Evolutionary conservation across 2,113 vertebrate genomes (phyloP), one percentile per base, ranked within the genome.

Genomic region (Arvicanthis niloticus): DNA sequence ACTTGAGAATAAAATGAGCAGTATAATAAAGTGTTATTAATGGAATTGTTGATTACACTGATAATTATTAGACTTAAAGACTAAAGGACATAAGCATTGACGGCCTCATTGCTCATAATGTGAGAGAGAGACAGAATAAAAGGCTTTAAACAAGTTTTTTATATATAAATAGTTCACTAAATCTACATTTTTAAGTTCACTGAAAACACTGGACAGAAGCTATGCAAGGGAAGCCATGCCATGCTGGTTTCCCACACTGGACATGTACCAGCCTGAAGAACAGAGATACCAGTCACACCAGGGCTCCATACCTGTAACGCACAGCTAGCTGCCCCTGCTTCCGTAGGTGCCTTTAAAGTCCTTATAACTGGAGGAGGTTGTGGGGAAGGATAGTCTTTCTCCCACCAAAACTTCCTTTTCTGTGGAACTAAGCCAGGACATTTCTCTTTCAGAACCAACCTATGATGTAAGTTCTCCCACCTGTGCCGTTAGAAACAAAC

Each of bases 271-370:
- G 24, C 42, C 19, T 65, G 12, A 75, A 10, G 42, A 45, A 22
- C 16, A 24, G 76, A 73, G 34, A 45, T 3, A 0, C 2, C 37
- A 7, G 45, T 10, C 53, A 11, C 51, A 11, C 6, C 10, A 4
- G 65, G 40, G 15, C 11, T 67, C 60, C 13, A 2, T 2, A 3
- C 2, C 1, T 53, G 34, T 26, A 22, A 12, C 73, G 40, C 19
- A 42, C 7, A 45, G 34, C 10, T 7, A 12, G 29, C 22, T 4
- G 40, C 0, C 42, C 8, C 0, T 0, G 0, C 24, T 11, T 82
- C 4, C 80, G 60, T 37, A 12, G 80, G 78, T 24, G 11, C 42
- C 81, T 72, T 45, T n/a, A 58, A 53, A 67, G 37, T 3, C 6
- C 21, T 73, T 3, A 0, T 1, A 11, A 40, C 76, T 10, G 58